Conservation (phyloP, 2,113 vertebrate species). For the Malaclemys terrapin region DNA sequence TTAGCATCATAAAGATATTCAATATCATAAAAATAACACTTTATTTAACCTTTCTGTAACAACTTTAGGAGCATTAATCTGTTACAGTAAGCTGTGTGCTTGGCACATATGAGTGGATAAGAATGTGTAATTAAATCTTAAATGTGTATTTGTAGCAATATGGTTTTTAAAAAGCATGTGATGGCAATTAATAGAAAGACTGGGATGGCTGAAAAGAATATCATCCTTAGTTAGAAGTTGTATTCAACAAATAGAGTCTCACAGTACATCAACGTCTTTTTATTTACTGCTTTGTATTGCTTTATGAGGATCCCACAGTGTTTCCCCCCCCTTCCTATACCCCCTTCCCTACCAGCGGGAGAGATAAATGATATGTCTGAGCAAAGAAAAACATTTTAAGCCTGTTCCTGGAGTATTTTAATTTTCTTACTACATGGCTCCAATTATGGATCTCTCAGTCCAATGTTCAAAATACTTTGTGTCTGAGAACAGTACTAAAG, state of each 20-base stretch:
- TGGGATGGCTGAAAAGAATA: constrained; percentile 59
- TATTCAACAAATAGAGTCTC: constrained; percentile 41
- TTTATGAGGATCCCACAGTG: constrained; percentile 8
- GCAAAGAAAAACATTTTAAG: constrained; percentile 25
- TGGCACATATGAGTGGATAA: constrained; percentile 80
- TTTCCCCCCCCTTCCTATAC: background rate
- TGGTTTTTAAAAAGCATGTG: constrained; percentile 57
- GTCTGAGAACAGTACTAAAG: constrained; percentile 46
- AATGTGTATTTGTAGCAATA: constrained; percentile 80
- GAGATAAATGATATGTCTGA: constrained; percentile 19
- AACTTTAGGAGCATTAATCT: constrained; percentile 80
- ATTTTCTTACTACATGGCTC: constrained; percentile 48
- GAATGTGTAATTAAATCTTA: constrained; percentile 83
- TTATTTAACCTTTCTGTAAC: constrained; percentile 79
- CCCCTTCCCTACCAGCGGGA: background rate
- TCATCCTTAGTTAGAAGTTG: constrained; percentile 9
- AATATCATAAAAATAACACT: constrained; percentile 73
- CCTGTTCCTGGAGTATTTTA: constrained; percentile 4
- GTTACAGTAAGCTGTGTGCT: constrained; percentile 78
- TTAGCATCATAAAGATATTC: constrained; percentile 73
- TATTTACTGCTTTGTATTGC: constrained; percentile 31
- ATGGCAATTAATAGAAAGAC: constrained; percentile 52
- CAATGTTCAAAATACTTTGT: constrained; percentile 24
- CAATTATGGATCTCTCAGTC: constrained; percentile 13
- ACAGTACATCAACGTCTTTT: constrained; percentile 20